Evolutionary conservation across 2,888 invertebrate species (phyloP).

Genomic region (Ophraella communa): DNA sequence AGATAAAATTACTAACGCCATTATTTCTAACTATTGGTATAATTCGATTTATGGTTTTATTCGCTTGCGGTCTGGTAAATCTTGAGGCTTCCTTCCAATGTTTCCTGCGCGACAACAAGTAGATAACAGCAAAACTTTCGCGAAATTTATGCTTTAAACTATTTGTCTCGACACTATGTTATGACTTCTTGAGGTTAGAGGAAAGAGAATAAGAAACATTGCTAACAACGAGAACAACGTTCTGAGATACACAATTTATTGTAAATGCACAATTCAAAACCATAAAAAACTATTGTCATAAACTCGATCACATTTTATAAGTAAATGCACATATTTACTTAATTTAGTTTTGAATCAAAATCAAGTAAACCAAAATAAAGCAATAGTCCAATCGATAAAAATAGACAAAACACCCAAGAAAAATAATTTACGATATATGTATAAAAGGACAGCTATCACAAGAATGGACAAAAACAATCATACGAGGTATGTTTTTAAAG

Average conservation of each 20-base stretch:
- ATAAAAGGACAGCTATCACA: no score
- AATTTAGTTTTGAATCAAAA: no score
- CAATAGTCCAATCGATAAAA: no score
- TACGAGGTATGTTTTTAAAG: no score
- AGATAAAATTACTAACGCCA: background rate
- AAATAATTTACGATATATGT: no score
- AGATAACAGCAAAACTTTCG: conserved; percentile 54
- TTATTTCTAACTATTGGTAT: conserved; percentile 1
- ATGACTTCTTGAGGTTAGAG: conserved; percentile 15
- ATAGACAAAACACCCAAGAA: no score
- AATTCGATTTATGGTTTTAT: conserved; percentile 17
- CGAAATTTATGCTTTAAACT: conserved; percentile 56
- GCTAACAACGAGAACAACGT: background rate
- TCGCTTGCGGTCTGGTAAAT: conserved; percentile 12
- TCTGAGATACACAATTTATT: background rate
- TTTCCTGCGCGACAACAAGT: conserved; percentile 47
- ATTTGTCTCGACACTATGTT: conserved; percentile 59
- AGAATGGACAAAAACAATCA: no score
- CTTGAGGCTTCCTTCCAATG: conserved; percentile 23
- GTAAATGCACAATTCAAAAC: background rate
- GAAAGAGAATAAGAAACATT: background rate
- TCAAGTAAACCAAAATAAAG: no score
- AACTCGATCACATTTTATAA: no score
- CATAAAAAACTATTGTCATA: no score
- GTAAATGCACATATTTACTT: no score